Evolutionary conservation across 2,113 vertebrate species (phyloP), one percentile per base, ranked within the genome.

Genomic region (Orcinus orca): DNA sequence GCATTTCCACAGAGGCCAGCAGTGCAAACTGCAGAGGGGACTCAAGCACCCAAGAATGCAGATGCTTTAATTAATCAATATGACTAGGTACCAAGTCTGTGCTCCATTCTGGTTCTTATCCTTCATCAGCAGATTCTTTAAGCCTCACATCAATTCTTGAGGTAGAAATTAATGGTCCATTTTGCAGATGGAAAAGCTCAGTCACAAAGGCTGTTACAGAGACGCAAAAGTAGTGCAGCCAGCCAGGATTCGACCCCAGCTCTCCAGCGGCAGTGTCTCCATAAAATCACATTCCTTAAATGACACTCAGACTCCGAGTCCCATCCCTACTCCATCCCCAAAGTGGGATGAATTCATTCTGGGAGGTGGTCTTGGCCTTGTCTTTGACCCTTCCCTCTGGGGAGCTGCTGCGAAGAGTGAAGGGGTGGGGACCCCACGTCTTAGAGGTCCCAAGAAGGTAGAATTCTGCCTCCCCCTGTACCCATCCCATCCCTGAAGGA

Each of bases 391-490:
- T 38, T 84, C 67, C 86, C 89, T 93, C 93, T 81, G 70, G 17
- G 58, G 1, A 79, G 41, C 88, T 91, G 0, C 33, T 0, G 0
- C 76, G 4, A 1, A 55, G 62, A 92, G 14, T 2, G 8, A 68
- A 14, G 31, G 11, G 25, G 33, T 67, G 8, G 15, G 63, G n/a
- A 80, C 17, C 5, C 0, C 44, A 60, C 0, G 0, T 81, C 84
- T 81, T 33, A 31, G 67, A 85, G 44, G 10, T 18, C 23, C 36
- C 50, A 13, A 44, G 38, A 14, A 68, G 50, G 25, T 55, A 65
- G 68, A 62, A 14, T 31, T 25, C 33, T 33, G 9, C n/a, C 47
- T 67, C 50, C 7, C 12, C 23, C 8, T 2, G 0, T 4, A 17
- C 25, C 8, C 0, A 26, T 13, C 21, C 77, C 76, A 23, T 47